Base-by-base conservation (phyloP, 2,797 vertebrate genomes). In the Melopsittacus undulatus region DNA sequence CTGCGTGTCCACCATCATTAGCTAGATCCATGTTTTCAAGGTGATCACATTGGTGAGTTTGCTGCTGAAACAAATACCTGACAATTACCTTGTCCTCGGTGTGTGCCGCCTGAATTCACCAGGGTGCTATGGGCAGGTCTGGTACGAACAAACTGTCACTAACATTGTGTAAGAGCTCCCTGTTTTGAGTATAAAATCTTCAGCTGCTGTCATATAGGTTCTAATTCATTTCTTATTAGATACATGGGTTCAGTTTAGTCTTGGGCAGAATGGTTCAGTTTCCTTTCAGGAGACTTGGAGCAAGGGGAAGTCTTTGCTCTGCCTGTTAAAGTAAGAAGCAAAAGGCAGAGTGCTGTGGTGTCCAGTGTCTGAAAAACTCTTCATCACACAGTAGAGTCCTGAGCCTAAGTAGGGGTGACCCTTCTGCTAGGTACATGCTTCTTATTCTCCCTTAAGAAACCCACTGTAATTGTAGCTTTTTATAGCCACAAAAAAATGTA, bases 1-100 rank as follows among this genome's bases (percentile, higher is more conserved):
- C 49, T 0, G 0, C 1, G 0, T 26, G 23, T n/a, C 57, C 36
- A 6, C 49, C 57, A 48, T 36, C 24, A 3, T 46, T 49, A 36
- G 46, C 38, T 2, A 34, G 32, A 32, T 38, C 15, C 13, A 1
- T 36, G 4, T 81, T 86, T 90, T 80, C 34, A 48, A 59, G 59
- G 56, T 22, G 23, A 56, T 30, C 21, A 7, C 24, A 8, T 2
- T 30, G 26, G 36, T 30, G 69, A 87, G n/a, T 30, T 83, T 77
- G 57, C 45, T 83, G 26, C 13, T 72, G 3, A 48, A 88, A 72
- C 56, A 40, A 15, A 16, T 1, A 30, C 10, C 15, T 59, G 10
- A 5, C n/a, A 62, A 76, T 48, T 54, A 11, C 4, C 20, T 75
- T 56, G 16, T 54, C 46, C 40, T 27, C 36, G 13, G 19, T n/a